Conservation (phyloP, 1,140 invertebrate genomes). For the Drosophila oshimai region DNA sequence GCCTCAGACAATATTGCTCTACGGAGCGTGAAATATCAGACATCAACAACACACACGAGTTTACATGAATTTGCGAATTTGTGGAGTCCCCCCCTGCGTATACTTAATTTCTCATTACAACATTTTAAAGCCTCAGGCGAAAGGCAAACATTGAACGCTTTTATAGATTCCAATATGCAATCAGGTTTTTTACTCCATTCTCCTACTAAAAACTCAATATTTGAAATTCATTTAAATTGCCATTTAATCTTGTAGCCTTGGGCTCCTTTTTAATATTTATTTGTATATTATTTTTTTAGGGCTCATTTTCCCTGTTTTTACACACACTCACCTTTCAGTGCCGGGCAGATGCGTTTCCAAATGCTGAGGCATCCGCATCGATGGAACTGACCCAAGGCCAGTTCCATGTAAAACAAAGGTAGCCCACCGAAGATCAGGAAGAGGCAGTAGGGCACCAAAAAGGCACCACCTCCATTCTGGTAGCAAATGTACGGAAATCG, state of each 20-base stretch:
- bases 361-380: constrained; percentile 95
- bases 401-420: constrained; percentile 97
- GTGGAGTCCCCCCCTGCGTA: constrained; percentile 24
- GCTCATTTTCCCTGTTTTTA: not conserved
- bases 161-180: constrained; percentile 58
- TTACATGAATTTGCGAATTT: not conserved
- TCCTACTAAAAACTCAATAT: constrained; percentile 57
- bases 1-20: constrained; percentile 36
- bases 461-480: constrained; percentile 93
- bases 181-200: constrained; percentile 33
- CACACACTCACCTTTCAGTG: constrained; percentile 93
- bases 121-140: not conserved
- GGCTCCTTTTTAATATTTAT: constrained; percentile 9
- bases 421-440: constrained; percentile 96
- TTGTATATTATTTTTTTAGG: constrained; percentile 9
- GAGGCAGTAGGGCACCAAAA: constrained; percentile 95
- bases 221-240: constrained; percentile 69
- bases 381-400: constrained; percentile 96
- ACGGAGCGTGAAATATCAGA: constrained; percentile 33
- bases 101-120: constrained; percentile 49
- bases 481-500: constrained; percentile 92
- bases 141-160: constrained; percentile 44
- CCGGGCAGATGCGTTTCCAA: constrained; percentile 97
- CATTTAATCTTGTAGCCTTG: constrained; percentile 10
- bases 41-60: constrained; percentile 34